Conservation (phyloP, 2,888 invertebrate genomes). For the Drosophila kanekoi region DNA sequence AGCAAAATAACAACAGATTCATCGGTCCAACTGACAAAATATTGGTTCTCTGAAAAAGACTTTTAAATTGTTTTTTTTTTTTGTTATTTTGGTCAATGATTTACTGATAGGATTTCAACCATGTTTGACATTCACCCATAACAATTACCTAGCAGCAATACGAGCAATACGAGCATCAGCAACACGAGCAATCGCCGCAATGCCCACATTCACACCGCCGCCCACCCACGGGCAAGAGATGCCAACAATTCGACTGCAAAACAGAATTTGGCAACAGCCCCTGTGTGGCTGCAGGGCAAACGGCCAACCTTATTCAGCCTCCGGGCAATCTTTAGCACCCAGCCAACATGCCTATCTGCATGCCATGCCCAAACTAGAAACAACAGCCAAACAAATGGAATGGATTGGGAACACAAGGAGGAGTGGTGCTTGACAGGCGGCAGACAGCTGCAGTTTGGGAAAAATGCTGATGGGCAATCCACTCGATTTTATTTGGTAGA, state of each 20-base stretch:
- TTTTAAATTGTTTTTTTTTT: too few species aligned
- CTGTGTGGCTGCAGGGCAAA: slow-evolving; percentile 39
- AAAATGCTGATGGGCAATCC: slow-evolving; percentile 74
- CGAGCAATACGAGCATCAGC: too few species aligned
- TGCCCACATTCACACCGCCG: slow-evolving; percentile 20
- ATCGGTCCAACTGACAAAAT: too few species aligned
- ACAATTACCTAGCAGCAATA: slow-evolving; percentile 46
- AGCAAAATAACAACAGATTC: too few species aligned
- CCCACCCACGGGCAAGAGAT: slow-evolving; percentile 30
- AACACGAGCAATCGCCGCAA: slow-evolving; percentile 23
- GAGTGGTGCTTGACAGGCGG: slow-evolving; percentile 53
- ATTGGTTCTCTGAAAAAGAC: too few species aligned
- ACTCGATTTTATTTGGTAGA: slow-evolving; percentile 63
- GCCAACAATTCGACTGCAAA: slow-evolving; percentile 79
- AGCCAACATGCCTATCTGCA: slow-evolving; percentile 14
- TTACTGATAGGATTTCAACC: slow-evolving; percentile 24
- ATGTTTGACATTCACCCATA: slow-evolving; percentile 38
- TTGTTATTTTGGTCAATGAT: neutral
- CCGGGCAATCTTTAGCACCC: slow-evolving; percentile 35
- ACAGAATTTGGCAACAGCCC: slow-evolving; percentile 73
- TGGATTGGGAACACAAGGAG: neutral
- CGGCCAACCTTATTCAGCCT: slow-evolving; percentile 53
- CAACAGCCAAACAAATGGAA: slow-evolving; percentile 16
- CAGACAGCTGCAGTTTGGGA: slow-evolving; percentile 71
- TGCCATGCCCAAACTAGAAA: slow-evolving; percentile 14